A percentile compares a stretch with the other conserved stretches of the same genome.
phyloP scores from a whole-genome alignment of 2,888 invertebrate species.

The Tetragonisca angustula region DNA sequence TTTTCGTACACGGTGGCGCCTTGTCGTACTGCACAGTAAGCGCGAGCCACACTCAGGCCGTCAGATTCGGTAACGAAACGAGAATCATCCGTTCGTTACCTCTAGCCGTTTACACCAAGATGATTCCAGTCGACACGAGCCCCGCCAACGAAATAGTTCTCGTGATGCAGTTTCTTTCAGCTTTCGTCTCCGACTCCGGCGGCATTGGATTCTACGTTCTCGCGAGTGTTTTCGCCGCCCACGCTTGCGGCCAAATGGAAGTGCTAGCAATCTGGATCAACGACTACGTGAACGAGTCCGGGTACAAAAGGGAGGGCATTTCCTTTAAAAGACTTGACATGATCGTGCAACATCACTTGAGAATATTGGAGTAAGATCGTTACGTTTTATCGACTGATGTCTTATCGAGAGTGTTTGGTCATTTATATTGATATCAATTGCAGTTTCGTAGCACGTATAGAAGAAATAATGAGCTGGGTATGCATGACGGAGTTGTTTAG shows the following conservation, averaged over 20 bases:
- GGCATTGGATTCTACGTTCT: constrained; percentile 57
- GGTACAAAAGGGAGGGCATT: not conserved
- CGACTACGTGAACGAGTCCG: constrained; percentile 42
- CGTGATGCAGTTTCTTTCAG: not conserved
- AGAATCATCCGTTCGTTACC: constrained; percentile 34
- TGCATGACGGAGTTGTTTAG: constrained; percentile 78
- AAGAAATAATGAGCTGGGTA: constrained; percentile 72
- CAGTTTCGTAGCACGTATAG: constrained; percentile 74
- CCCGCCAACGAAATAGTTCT: constrained; percentile 65
- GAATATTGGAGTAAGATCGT: constrained; percentile 47
- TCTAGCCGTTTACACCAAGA: constrained; percentile 54
- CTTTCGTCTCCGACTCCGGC: constrained; percentile 55
- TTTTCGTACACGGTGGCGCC: constrained; percentile 49
- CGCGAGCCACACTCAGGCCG: not conserved
- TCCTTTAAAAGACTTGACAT: constrained; percentile 17
- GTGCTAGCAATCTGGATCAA: constrained; percentile 59
- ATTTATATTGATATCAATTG: constrained; percentile 24
- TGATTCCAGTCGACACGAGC: constrained; percentile 51
- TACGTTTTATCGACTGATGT: not conserved
- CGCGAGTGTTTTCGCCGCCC: constrained; percentile 62
- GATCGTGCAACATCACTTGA: constrained; percentile 64
- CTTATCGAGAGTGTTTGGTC: not conserved
- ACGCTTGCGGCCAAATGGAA: constrained; percentile 70
- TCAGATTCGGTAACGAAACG: constrained; percentile 55
- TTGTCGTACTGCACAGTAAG: constrained; percentile 40